Percentiles rank a stretch among this genome's conserved stretches.
These are phyloP conservation scores for Rhimphoctona megacephalus DNA, from an alignment of 2,888 invertebrate genomes.

Conservation along the genomic window DNA sequence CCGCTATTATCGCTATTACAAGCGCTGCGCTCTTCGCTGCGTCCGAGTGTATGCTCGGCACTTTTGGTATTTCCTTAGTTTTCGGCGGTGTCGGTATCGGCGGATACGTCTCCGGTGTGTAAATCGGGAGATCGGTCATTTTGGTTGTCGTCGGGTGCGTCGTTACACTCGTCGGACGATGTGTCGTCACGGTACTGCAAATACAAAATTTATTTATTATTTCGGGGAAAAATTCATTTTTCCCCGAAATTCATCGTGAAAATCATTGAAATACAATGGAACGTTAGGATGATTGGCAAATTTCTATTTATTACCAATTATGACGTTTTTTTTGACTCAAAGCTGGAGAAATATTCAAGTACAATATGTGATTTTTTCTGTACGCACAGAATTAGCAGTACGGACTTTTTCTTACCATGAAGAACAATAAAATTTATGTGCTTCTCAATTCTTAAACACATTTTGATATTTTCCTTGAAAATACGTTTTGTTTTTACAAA, in stretches of 20 bases:
- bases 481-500: no score
- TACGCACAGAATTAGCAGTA: no score
- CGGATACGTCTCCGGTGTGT: constrained; percentile 80
- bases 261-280: not conserved
- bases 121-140: constrained; percentile 82
- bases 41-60: constrained; percentile 87
- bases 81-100: constrained; percentile 83
- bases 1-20: constrained; percentile 95
- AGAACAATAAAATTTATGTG: no score
- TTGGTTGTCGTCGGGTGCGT: constrained; percentile 80
- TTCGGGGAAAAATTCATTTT: not conserved
- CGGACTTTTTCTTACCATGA: no score
- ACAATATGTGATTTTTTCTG: no score
- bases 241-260: not conserved
- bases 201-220: not conserved
- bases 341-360: not conserved
- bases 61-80: constrained; percentile 77
- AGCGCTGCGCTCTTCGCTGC: constrained; percentile 91
- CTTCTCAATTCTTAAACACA: no score
- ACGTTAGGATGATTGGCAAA: no score
- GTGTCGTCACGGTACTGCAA: constrained; percentile 78
- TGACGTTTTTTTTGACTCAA: not conserved
- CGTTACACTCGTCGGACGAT: constrained; percentile 77
- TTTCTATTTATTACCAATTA: not conserved
- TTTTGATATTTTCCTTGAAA: no score